Evolutionary conservation across 2,797 vertebrate species (phyloP), one percentile per base, ranked within the genome.

Genomic region (Buceros bicornis): DNA sequence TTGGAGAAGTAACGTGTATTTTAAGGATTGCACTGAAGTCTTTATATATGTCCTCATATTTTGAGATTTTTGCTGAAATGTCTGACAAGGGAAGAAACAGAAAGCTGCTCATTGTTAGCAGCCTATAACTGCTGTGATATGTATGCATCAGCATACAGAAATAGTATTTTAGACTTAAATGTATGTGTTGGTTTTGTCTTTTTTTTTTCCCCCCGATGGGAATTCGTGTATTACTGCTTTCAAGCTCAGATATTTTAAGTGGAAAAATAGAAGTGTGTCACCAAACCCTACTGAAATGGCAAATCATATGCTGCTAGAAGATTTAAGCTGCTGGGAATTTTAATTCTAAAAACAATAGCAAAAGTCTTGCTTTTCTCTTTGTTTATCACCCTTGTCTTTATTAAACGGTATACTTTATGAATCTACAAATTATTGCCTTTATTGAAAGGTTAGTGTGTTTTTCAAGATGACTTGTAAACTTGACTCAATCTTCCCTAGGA

Each of bases 391-490:
- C 89, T 89, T 94, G 92, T 95, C 96, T 96, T 97, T 95, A 88
- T 94, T 97, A 83, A 98, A 98, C 97, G 73, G 61, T 96, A 97
- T 97, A 97, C 79, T 98, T 98, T 97, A 98, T 98, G 97, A 98
- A 98, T 98, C 95, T 97, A 97, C 95, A 98, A 98, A 98, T 98
- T 97, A 98, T 97, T 97, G 97, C 96, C 97, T 98, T 99, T 98
- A 97, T 98, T 98, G 98, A 98, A 98, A 98, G 97, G 97, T 97
- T 98, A 98, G 97, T 95, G 33, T 98, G 98, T 98, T 99, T 99
- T 98, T 99, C 98, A 99, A 99, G 99, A 98, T 98, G 98, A 98
- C 98, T 99, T 99, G 98, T 99, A 99, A 99, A 99, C 98, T 99
- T 98, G 96, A 98, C 97, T 99, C 98, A 98, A 95, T 98, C 98